Percentiles rank a stretch among this genome's conserved stretches.
Conservation (phyloP, 2,888 invertebrate genomes). For the Cacoxenus indagator region DNA sequence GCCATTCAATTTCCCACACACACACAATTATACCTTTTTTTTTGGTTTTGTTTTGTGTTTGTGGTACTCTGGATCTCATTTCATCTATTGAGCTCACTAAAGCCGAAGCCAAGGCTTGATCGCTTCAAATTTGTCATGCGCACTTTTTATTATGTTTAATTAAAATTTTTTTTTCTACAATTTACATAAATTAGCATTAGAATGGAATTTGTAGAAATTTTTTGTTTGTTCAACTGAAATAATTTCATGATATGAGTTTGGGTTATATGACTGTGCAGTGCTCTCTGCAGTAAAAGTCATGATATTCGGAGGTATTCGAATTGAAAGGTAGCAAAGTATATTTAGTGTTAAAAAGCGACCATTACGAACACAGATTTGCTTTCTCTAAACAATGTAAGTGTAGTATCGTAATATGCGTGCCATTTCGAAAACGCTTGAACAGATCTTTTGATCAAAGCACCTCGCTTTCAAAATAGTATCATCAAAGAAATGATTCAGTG, state of each 20-base stretch:
- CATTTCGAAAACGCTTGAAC: no score
- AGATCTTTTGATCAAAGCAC: no score
- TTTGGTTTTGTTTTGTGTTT: not conserved
- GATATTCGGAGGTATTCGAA: not conserved
- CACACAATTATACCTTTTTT: not conserved
- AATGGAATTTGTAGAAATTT: not conserved
- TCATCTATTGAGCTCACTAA: not conserved
- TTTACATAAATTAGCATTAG: constrained; percentile 14
- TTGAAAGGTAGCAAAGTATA: not conserved
- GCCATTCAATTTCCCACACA: constrained; percentile 30
- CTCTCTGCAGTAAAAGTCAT: constrained; percentile 35
- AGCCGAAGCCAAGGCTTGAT: not conserved
- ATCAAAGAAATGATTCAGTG: no score
- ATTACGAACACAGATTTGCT: no score
- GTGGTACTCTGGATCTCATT: not conserved
- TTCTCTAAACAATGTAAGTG: no score
- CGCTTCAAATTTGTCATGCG: not conserved
- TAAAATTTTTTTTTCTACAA: constrained; percentile 1
- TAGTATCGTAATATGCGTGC: no score
- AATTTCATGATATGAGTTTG: no score
- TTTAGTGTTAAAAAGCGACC: not conserved
- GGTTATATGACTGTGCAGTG: no score
- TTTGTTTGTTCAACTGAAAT: constrained; percentile 22
- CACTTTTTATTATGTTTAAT: constrained; percentile 8
- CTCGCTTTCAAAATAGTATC: no score